These are phyloP conservation scores for Karalla daura DNA, from an alignment of 2,797 vertebrate genomes.

Conservation along the genomic window DNA sequence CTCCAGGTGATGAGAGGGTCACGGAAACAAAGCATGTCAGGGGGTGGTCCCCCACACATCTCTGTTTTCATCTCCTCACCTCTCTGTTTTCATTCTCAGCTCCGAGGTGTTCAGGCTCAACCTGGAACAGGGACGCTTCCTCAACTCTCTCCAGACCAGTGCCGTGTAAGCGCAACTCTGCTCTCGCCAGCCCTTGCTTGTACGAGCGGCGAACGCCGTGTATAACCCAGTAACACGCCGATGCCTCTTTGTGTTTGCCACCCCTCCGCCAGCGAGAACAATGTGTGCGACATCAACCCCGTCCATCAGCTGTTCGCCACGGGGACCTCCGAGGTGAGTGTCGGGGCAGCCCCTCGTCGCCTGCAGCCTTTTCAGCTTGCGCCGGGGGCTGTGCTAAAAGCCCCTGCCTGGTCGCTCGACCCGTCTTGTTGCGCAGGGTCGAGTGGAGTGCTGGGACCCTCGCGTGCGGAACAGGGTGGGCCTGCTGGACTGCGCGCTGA, in stretches of 20 bases:
- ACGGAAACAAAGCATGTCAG: background rate
- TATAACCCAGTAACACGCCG: too few species aligned
- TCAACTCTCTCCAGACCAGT: conserved; percentile 93
- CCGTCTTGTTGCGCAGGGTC: too few species aligned
- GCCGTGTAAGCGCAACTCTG: conserved; percentile 90
- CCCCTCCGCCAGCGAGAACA: conserved; percentile 87
- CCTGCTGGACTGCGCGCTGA: conserved; percentile 92
- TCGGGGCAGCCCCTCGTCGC: background rate
- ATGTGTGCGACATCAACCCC: conserved; percentile 94
- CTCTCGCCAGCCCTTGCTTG: too few species aligned
- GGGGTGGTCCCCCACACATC: background rate
- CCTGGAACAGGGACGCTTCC: conserved; percentile 95
- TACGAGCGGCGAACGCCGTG: too few species aligned
- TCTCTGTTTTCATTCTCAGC: conserved; percentile 68
- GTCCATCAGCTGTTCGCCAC: conserved; percentile 93
- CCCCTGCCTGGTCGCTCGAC: too few species aligned
- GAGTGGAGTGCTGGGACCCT: conserved; percentile 98
- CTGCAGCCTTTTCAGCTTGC: too few species aligned
- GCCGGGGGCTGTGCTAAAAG: too few species aligned
- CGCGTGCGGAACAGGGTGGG: conserved; percentile 90
- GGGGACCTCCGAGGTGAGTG: conserved; percentile 91
- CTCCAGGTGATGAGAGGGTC: conserved; percentile 84
- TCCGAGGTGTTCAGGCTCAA: conserved; percentile 95
- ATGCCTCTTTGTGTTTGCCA: conserved; percentile 4
- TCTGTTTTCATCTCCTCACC: background rate